Evolutionary conservation across 2,113 vertebrate genomes (phyloP).

Genomic region (Ariopsis seemanni): DNA sequence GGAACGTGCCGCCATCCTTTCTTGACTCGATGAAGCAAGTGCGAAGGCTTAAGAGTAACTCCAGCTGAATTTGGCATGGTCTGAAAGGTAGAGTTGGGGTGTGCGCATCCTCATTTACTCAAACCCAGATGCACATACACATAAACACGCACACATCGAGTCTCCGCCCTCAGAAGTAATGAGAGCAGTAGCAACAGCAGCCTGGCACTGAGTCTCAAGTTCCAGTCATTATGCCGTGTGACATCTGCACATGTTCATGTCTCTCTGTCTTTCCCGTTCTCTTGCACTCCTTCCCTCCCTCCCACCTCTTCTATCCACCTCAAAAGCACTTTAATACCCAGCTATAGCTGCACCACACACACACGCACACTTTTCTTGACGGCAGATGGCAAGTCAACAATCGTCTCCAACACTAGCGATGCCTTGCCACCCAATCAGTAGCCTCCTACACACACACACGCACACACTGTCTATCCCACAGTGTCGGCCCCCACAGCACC

Average conservation of each 20-base stretch:
- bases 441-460: slow-evolving; percentile 58
- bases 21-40: background rate
- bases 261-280: slow-evolving; percentile 58
- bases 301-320: slow-evolving; percentile 25
- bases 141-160: slow-evolving; percentile 8
- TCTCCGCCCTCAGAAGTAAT: slow-evolving; percentile 49
- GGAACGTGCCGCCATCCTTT: background rate
- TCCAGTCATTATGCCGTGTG: slow-evolving; percentile 86
- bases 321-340: slow-evolving; percentile 40
- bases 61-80: background rate
- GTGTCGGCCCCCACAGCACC: slow-evolving; percentile 47
- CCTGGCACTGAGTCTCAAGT: slow-evolving; percentile 85
- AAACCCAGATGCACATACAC: slow-evolving; percentile 11
- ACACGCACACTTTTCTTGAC: slow-evolving; percentile 75
- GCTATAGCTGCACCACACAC: slow-evolving; percentile 36
- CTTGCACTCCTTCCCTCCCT: slow-evolving; percentile 60
- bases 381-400: slow-evolving; percentile 99
- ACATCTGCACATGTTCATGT: slow-evolving; percentile 95
- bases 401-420: slow-evolving; percentile 81
- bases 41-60: background rate
- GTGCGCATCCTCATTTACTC: background rate
- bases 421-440: slow-evolving; percentile 65
- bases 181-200: slow-evolving; percentile 62
- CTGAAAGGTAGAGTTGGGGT: background rate
- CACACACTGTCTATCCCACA: slow-evolving; percentile 43